phyloP scores from a whole-genome alignment of 1,140 invertebrate genomes.

The Sycophaga agraensis region DNA sequence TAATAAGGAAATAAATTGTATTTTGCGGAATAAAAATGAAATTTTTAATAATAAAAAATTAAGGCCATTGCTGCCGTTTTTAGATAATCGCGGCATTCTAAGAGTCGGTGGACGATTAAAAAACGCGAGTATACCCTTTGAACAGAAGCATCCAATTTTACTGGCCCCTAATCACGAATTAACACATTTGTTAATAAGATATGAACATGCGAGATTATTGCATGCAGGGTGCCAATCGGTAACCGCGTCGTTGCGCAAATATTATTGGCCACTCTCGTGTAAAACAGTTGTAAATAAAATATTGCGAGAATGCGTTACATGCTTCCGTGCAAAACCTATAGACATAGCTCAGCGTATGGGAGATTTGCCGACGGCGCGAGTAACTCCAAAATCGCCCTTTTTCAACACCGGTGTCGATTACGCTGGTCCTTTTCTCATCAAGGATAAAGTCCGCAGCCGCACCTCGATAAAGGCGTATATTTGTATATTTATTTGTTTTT shows the following conservation, averaged over 20 bases:
- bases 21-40: no score
- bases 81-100: not conserved
- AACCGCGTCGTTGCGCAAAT: not conserved
- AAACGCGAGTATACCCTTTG: not conserved
- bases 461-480: not conserved
- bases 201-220: not conserved
- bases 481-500: slow-evolving; percentile 3
- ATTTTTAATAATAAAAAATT: no score
- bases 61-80: not conserved
- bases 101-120: not conserved
- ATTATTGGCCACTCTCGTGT: slow-evolving; percentile 1
- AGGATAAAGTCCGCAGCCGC: not conserved
- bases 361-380: not conserved
- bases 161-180: not conserved
- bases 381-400: not conserved
- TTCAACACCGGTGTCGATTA: not conserved
- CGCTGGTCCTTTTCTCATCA: not conserved
- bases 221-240: not conserved
- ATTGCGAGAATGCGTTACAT: not conserved
- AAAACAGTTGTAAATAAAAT: not conserved
- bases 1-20: no score
- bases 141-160: not conserved
- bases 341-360: not conserved
- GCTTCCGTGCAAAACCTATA: not conserved
- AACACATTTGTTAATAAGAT: not conserved